These are phyloP conservation scores for Steromphala cineraria DNA, from an alignment of 2,888 invertebrate species.

Conservation along the genomic window DNA sequence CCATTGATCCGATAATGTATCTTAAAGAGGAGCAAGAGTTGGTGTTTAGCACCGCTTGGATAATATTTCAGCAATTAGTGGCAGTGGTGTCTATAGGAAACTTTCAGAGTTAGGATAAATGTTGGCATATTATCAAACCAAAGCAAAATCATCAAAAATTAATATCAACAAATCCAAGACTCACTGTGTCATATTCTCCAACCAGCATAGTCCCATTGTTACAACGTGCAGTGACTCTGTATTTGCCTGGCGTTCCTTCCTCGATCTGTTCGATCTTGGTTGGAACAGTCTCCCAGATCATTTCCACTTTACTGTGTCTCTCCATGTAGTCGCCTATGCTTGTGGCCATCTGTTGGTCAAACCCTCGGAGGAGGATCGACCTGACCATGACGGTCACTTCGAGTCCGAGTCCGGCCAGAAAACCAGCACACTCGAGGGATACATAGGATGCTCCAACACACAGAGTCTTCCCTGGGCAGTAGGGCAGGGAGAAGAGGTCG, in stretches of 20 bases:
- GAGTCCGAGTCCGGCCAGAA: constrained; percentile 90
- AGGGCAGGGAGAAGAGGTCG: constrained; percentile 90
- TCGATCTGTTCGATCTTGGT: constrained; percentile 80
- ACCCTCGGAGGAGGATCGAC: constrained; percentile 90
- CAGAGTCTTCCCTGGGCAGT: constrained; percentile 87
- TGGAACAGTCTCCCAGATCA: constrained; percentile 78
- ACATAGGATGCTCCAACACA: constrained; percentile 84
- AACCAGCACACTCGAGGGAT: constrained; percentile 95
- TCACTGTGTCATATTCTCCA: constrained; percentile 79
- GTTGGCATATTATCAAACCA: background rate
- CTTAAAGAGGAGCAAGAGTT: too few relatives aligned
- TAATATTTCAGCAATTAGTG: too few relatives aligned
- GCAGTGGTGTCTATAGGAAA: too few relatives aligned
- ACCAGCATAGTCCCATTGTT: constrained; percentile 71
- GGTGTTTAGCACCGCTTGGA: too few relatives aligned
- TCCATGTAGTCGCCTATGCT: constrained; percentile 87
- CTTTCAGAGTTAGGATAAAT: too few relatives aligned
- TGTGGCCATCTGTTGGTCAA: constrained; percentile 94
- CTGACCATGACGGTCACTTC: constrained; percentile 91
- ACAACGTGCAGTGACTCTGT: constrained; percentile 73
- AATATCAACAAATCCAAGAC: constrained; percentile 35
- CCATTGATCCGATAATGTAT: too few relatives aligned
- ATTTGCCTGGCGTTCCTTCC: constrained; percentile 72
- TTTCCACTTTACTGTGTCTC: constrained; percentile 84
- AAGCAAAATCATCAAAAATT: background rate